Conservation (phyloP, 1,140 invertebrate species). For the Cotesia typhae region DNA sequence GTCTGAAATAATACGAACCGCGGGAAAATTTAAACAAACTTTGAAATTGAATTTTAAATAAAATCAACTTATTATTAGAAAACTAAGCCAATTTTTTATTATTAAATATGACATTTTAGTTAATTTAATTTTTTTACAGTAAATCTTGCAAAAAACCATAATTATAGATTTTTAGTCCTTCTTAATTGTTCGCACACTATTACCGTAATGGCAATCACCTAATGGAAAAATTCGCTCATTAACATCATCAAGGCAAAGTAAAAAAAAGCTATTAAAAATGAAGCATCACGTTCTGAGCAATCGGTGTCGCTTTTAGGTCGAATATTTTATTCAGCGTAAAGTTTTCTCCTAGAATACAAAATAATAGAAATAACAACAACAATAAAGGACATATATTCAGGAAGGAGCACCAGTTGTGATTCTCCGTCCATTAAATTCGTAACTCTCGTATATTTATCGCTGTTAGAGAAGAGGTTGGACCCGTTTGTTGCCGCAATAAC, state of each 20-base stretch:
- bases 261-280: no score
- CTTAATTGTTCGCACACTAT: slow-evolving; percentile 22
- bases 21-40: no score
- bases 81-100: no score
- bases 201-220: slow-evolving; percentile 29
- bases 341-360: not conserved
- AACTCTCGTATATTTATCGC: slow-evolving; percentile 62
- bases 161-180: not conserved
- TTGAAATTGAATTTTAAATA: no score
- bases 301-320: not conserved
- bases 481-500: slow-evolving; percentile 64
- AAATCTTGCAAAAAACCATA: no score
- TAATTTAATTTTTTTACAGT: no score
- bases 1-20: no score
- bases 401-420: slow-evolving; percentile 50
- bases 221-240: not conserved
- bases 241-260: no score
- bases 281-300: not conserved
- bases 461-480: slow-evolving; percentile 50
- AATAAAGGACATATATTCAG: slow-evolving; percentile 56
- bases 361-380: slow-evolving; percentile 3
- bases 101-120: no score
- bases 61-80: no score
- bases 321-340: slow-evolving; percentile 10
- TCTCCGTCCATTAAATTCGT: slow-evolving; percentile 15